A percentile compares a stretch with the other conserved stretches of the same genome.
Evolutionary conservation across 1,140 invertebrate genomes (phyloP).

Genomic region (Gerris buenoi): DNA sequence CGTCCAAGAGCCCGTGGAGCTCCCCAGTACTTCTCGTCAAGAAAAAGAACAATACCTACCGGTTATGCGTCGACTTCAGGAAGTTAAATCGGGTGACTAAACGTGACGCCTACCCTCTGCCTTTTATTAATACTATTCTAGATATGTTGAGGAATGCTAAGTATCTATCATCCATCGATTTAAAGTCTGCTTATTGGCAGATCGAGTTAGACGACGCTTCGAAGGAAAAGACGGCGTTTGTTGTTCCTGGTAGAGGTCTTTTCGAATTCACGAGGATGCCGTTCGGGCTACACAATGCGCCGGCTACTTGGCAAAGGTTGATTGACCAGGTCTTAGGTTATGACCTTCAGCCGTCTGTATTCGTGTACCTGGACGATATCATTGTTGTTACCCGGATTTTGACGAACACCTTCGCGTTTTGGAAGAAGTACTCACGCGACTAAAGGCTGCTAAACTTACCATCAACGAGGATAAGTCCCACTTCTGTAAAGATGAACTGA

Average conservation of each 20-base stretch:
- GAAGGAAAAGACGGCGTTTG: slow-evolving; percentile 16
- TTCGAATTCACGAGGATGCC: slow-evolving; percentile 27
- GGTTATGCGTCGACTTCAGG: slow-evolving; percentile 35
- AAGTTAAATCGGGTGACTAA: slow-evolving; percentile 30
- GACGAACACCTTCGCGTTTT: slow-evolving; percentile 22
- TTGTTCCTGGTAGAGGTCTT: slow-evolving; percentile 20
- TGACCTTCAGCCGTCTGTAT: slow-evolving; percentile 7
- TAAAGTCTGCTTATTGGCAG: slow-evolving; percentile 24
- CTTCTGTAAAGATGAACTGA: no score
- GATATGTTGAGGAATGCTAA: slow-evolving; percentile 24
- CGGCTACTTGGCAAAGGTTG: slow-evolving; percentile 23
- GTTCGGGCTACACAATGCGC: slow-evolving; percentile 27
- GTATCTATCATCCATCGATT: no score
- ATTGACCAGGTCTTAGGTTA: slow-evolving; percentile 20
- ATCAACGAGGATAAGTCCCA: slow-evolving; percentile 26
- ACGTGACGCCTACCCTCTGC: no score
- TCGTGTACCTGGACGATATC: slow-evolving; percentile 25
- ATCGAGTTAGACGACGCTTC: slow-evolving; percentile 9
- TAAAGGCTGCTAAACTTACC: slow-evolving; percentile 22
- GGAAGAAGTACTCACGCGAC: slow-evolving; percentile 15
- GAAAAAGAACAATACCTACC: slow-evolving; percentile 33
- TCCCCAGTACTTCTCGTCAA: slow-evolving; percentile 33
- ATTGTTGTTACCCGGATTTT: slow-evolving; percentile 18
- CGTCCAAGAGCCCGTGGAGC: slow-evolving; percentile 31
- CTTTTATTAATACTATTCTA: no score